These are phyloP conservation scores for Macrochelys suwanniensis DNA, from an alignment of 2,797 vertebrate genomes.

Conservation along the genomic window DNA sequence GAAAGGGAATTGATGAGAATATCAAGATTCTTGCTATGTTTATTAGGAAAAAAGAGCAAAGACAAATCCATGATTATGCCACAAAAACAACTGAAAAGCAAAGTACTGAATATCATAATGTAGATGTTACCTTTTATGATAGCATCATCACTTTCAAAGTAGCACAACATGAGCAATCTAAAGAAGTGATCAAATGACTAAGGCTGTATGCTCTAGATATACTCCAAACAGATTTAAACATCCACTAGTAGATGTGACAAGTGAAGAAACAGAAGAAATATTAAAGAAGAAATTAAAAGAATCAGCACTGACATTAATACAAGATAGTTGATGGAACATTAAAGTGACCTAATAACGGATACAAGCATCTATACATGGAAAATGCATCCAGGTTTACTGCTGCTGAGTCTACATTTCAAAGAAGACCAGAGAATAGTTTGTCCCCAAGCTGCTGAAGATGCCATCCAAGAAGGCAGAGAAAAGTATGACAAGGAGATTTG, in stretches of 20 bases:
- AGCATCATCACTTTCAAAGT: neutral
- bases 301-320: neutral
- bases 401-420: neutral
- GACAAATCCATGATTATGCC: neutral
- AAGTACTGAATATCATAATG: neutral
- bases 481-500: fast-evolving
- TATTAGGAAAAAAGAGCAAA: neutral
- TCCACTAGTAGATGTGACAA: neutral
- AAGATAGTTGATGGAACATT: neutral
- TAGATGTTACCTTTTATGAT: neutral
- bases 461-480: neutral
- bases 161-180: neutral
- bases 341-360: neutral
- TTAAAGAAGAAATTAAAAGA: neutral
- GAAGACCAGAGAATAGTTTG: neutral
- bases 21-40: neutral
- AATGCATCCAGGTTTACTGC: neutral
- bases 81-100: neutral
- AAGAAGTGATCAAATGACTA: neutral
- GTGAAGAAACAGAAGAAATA: neutral
- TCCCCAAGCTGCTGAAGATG: neutral
- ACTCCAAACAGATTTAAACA: neutral
- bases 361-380: neutral
- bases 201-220: neutral
- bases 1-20: neutral